Conservation (phyloP, 2,797 vertebrate species). For the Buceros bicornis region DNA sequence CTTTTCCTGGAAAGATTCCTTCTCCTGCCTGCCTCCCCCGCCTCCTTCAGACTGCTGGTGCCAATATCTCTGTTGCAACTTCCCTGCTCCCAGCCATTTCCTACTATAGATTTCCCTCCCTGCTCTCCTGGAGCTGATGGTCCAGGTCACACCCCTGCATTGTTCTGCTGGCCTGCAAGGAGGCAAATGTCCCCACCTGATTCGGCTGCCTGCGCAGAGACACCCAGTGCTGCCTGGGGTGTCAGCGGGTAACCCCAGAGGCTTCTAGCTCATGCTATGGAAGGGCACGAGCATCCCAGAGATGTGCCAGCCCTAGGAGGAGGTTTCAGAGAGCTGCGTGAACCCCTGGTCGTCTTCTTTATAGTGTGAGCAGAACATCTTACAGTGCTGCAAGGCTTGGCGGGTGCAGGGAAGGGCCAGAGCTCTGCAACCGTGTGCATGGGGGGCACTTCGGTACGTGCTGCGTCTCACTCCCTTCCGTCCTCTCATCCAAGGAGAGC, state of each 20-base stretch:
- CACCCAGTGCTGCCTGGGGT: neutral
- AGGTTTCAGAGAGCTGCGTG: fast-evolving
- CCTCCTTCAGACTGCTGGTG: neutral
- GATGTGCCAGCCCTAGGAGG: neutral
- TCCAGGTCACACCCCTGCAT: neutral
- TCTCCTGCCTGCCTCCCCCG: neutral
- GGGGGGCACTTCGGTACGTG: too few relatives aligned
- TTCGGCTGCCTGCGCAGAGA: neutral
- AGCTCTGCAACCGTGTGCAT: neutral
- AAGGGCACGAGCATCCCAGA: neutral
- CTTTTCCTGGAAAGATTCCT: conserved; percentile 63
- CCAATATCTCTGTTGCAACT: conserved; percentile 34
- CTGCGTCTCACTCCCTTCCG: neutral
- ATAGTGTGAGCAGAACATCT: neutral
- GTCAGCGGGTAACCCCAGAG: neutral
- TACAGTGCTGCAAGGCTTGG: neutral
- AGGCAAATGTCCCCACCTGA: neutral
- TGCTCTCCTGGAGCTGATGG: neutral
- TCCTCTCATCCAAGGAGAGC: neutral
- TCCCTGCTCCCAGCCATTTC: conserved; percentile 2
- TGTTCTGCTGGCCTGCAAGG: neutral
- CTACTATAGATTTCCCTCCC: neutral
- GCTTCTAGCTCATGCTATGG: neutral
- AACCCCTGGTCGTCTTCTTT: neutral
- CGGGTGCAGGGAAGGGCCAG: neutral